Evolutionary conservation across 2,113 vertebrate genomes (phyloP), one percentile per base, ranked within the genome.

Genomic region (Megaceryle maxima): DNA sequence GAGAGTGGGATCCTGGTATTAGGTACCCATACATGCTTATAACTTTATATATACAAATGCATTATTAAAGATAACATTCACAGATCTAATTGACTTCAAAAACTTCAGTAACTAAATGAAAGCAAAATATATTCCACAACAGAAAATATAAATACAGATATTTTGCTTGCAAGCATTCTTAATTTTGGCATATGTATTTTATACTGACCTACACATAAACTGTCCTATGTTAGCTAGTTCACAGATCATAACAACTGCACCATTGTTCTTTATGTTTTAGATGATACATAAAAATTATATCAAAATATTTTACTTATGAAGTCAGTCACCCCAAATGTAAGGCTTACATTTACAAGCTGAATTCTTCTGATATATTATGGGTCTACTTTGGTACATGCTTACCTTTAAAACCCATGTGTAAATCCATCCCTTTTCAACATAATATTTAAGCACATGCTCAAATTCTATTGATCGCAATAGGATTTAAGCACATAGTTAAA

Each of bases 401-500:
- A 83, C 66, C 56, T 94, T 93, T 91, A 83, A 94, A 96, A 83
- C n/a, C 62, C 2, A 5, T 60, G 68, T 72, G 68, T 72, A 94
- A 94, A 96, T 96, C 64, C 64, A 81, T 75, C 69, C 57, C 69
- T 94, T 93, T 95, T 92, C 92, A 93, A 72, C 33, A 50, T 62
- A 53, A 44, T 57, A 72, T 77, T 94, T 87, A 92, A 87, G 88
- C 86, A 96, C 76, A 78, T 87, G 82, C 69, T 93, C 74, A 95
- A 90, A 81, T 93, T 93, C 90, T 94, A 75, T 66, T 81, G 88
- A 90, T 92, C 10, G 5, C 85, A 70, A 56, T n/a, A 94, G 88
- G 93, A 94, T 94, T 96, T 93, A 95, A 95, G 70, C 67, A 92
- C 57, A 28, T 8, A 90, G 84, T 93, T 95, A 95, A 96, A 93